Percentiles rank a stretch among this genome's conserved stretches.
Evolutionary conservation across 2,888 invertebrate genomes (phyloP).

Genomic region (Plebejus anna): DNA sequence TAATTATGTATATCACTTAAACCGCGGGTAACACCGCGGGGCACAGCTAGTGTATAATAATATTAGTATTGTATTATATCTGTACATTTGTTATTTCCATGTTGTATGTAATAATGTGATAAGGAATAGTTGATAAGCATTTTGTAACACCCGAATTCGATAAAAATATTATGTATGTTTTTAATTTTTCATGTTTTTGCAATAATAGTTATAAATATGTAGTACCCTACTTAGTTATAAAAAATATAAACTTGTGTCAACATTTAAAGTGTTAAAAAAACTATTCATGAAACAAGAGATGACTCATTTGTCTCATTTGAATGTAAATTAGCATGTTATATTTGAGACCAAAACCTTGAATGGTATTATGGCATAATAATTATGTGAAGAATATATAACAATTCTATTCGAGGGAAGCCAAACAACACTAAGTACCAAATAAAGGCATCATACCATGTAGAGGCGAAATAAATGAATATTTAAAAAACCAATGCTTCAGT

Average conservation of each 20-base stretch:
- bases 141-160: neutral
- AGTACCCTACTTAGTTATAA: too few species aligned
- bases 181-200: too few species aligned
- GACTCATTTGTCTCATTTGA: neutral
- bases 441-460: neutral
- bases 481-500: slow-evolving; percentile 58
- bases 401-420: slow-evolving; percentile 9
- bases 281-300: neutral
- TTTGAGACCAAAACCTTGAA: neutral
- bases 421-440: neutral
- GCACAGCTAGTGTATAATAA: too few species aligned
- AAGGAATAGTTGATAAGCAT: neutral
- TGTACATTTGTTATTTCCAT: neutral
- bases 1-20: too few species aligned
- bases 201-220: too few species aligned
- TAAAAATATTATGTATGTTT: neutral
- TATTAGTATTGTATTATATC: neutral
- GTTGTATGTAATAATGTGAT: neutral
- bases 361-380: neutral
- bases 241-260: neutral
- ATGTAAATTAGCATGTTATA: neutral
- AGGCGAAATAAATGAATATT: slow-evolving; percentile 18
- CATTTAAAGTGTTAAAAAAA: neutral
- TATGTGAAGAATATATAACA: neutral
- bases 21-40: too few species aligned